Base-by-base conservation (phyloP, 1,140 invertebrate species). In the Bombus difficillimus region DNA sequence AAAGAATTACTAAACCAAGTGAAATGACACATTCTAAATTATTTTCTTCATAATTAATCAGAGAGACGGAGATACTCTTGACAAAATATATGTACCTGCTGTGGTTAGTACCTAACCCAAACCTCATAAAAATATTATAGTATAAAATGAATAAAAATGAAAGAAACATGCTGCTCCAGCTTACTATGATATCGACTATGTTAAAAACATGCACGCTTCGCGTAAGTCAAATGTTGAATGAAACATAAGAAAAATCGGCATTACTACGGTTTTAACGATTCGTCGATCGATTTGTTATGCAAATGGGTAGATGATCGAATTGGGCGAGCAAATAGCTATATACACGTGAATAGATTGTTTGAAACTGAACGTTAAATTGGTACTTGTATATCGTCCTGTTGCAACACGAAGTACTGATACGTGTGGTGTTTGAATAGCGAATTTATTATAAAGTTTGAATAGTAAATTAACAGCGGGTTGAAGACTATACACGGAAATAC, bases 271-370 rank as follows among this genome's bases (percentile, higher is more conserved):
- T 53, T 53, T 18, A 22, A 53, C 0, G 18, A 32, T 9, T 69
- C 43, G 71, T 77, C 32, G 32, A 81, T 83, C 62, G 62, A 1
- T 73, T 78, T 6, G 68, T 73, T 78, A 86, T 5, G 32, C 39
- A 53, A 82, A 78, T 39, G 59, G 25, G 32, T 8, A 28, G 18
- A 10, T 43, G 37, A 88, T 86, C 15, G 62, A 87, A 85, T 73
- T 75, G 43, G 43, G 41, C 3, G n/a, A 69, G 6, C 69, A n/a
- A 37, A n/a, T 62, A 53, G 28, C 2, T n/a, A 72, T 13, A 25
- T 74, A 34, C n/a, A 37, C 5, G 47, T 9, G 41, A 34, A 47
- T 28, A 41, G 22, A 53, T 57, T 66, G 53, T 69, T 47, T 25
- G 64, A 69, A 9, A 73, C 3, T n/a, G 13, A 32, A 34, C 39